Conservation (phyloP, 2,797 vertebrate species). For the Limnodromus scolopaceus region DNA sequence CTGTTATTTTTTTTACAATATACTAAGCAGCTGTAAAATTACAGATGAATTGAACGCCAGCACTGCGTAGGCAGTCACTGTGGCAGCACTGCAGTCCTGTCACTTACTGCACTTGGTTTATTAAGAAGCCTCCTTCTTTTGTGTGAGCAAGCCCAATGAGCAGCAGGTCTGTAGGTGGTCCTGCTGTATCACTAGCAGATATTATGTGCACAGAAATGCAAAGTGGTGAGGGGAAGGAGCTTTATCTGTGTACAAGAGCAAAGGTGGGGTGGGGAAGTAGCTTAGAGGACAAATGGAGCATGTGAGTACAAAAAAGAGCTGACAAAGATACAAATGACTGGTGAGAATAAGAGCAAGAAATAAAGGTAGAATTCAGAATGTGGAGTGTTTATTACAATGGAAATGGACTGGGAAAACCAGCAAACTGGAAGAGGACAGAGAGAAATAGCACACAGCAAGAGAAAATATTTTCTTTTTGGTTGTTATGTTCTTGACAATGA, state of each 20-base stretch:
- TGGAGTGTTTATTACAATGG: neutral
- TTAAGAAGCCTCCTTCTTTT: neutral
- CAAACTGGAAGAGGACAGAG: neutral
- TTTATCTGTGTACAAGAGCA: neutral
- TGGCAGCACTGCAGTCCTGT: neutral
- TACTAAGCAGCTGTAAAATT: neutral
- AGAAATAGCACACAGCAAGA: neutral
- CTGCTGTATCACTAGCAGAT: neutral
- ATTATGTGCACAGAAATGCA: neutral
- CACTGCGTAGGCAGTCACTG: neutral
- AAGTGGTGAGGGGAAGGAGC: neutral
- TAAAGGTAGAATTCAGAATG: neutral
- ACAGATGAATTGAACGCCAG: neutral
- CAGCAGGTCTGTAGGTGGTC: neutral
- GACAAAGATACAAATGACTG: neutral
- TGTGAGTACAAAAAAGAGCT: neutral
- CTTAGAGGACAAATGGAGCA: neutral
- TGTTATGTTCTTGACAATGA: neutral
- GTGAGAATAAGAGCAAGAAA: neutral
- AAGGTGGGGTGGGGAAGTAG: neutral
- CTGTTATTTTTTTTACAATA: neutral
- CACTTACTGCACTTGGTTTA: neutral
- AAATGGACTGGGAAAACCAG: neutral
- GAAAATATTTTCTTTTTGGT: neutral
- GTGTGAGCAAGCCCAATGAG: neutral